Conservation (phyloP, 2,888 invertebrate species). For the Thereva nobilitata region DNA sequence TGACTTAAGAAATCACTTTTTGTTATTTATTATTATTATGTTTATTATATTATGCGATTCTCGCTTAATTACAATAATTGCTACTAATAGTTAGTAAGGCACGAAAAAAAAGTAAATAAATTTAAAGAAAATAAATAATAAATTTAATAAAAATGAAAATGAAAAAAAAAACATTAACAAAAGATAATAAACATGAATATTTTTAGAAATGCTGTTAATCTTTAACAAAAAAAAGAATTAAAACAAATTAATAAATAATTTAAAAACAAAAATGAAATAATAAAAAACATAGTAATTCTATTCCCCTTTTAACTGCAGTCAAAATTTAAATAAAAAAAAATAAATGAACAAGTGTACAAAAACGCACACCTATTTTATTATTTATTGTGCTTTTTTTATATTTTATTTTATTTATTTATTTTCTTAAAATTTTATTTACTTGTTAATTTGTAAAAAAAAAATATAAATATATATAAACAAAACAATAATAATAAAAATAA, state of each 20-base stretch:
- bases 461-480: no score
- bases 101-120: neutral
- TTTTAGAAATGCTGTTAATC: slow-evolving; percentile 31
- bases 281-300: no score
- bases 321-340: no score
- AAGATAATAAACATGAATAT: slow-evolving; percentile 21
- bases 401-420: neutral
- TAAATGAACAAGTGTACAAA: slow-evolving; percentile 9
- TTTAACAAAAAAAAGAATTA: neutral
- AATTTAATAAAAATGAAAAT: no score
- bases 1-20: slow-evolving; percentile 25
- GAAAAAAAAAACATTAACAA: slow-evolving; percentile 13
- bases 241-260: no score
- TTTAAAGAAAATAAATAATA: neutral
- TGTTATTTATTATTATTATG: slow-evolving; percentile 29
- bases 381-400: neutral
- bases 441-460: neutral
- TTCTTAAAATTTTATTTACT: neutral
- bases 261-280: no score
- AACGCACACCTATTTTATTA: slow-evolving; percentile 19
- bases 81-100: slow-evolving; percentile 31
- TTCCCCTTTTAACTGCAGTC: no score
- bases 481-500: no score
- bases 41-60: slow-evolving; percentile 28
- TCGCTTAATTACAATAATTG: no score